A percentile compares a stretch with the other conserved stretches of the same genome.
These are phyloP conservation scores for Bufo gargarizans DNA, from an alignment of 2,113 vertebrate genomes.

Conservation along the genomic window DNA sequence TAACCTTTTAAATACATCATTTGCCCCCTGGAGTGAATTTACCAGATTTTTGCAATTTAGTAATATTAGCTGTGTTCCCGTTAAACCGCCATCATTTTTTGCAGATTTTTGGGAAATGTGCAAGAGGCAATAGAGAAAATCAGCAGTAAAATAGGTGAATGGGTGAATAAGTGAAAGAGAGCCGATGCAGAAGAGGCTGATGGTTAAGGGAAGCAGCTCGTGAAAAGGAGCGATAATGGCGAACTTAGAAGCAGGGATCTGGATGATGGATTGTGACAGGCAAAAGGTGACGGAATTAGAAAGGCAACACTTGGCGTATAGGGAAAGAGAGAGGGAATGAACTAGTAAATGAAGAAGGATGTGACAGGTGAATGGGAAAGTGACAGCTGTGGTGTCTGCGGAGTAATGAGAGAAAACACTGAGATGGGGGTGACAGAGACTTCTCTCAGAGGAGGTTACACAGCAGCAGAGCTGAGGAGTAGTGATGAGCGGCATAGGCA, in stretches of 20 bases:
- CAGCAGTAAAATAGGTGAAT: not conserved
- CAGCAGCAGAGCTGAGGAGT: not conserved
- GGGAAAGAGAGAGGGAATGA: conserved; percentile 30
- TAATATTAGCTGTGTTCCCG: not conserved
- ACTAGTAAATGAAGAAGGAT: conserved; percentile 38
- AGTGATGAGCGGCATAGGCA: no score
- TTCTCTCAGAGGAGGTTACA: not conserved
- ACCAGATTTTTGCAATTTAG: not conserved
- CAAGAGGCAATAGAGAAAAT: not conserved
- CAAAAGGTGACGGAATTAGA: conserved; percentile 42
- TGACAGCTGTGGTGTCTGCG: conserved; percentile 24
- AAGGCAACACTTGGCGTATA: conserved; percentile 15
- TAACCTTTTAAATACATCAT: not conserved
- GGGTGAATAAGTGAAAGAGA: not conserved
- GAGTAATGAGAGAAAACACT: conserved; percentile 9
- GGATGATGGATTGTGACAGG: conserved; percentile 41
- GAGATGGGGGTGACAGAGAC: not conserved
- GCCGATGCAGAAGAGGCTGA: not conserved
- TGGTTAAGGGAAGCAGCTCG: conserved; percentile 5
- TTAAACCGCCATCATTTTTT: not conserved
- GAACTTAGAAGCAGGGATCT: not conserved
- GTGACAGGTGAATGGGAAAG: conserved; percentile 45
- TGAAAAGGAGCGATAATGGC: conserved; percentile 2
- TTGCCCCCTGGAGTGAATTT: not conserved
- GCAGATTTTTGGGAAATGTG: not conserved